Conservation (phyloP, 2,113 vertebrate genomes). For the Jacana jacana region DNA sequence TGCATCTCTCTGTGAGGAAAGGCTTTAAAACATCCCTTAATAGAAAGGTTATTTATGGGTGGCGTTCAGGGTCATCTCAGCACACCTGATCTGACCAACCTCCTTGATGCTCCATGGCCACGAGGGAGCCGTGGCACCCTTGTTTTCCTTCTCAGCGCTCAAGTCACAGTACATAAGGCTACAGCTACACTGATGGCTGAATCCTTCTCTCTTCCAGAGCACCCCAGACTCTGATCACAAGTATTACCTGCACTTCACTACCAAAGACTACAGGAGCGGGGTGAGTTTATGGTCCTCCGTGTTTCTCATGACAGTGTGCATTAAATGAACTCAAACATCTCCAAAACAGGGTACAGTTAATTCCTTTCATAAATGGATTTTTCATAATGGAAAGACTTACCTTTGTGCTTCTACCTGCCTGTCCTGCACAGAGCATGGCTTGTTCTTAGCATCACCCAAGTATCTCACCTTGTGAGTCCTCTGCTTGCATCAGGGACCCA, state of each 20-base stretch:
- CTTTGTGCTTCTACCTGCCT: neutral
- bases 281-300: constrained; percentile 27
- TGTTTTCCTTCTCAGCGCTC: accelerated
- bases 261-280: constrained; percentile 32
- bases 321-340: neutral
- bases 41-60: neutral
- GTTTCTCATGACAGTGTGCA: accelerated
- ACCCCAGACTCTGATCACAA: constrained; percentile 45
- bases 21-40: neutral
- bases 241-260: constrained; percentile 71
- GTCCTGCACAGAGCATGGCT: neutral
- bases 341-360: accelerated
- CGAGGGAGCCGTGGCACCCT: neutral
- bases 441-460: neutral
- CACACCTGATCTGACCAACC: neutral
- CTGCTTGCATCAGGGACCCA: accelerated
- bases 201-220: constrained; percentile 58
- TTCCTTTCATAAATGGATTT: neutral
- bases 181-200: neutral
- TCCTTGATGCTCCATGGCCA: neutral
- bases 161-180: accelerated
- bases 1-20: neutral
- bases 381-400: accelerated
- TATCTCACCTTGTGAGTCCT: accelerated
- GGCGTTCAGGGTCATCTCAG: neutral